phyloP scores from a whole-genome alignment of 2,888 invertebrate genomes.

The Stenodera caucasica region DNA sequence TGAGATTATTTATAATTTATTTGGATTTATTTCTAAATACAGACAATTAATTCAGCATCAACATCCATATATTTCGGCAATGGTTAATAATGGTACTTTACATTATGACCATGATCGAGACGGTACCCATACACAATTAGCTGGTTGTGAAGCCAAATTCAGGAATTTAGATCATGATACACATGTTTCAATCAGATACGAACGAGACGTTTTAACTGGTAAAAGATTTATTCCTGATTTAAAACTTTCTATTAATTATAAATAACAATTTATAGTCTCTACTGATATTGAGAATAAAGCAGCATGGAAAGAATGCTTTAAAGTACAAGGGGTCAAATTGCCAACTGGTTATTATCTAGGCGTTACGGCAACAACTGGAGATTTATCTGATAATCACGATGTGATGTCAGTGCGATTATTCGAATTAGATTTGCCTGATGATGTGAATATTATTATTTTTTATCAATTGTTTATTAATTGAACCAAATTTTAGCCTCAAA shows the following conservation, averaged over 20 bases:
- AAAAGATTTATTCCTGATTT: no score
- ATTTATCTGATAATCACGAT: constrained; percentile 96
- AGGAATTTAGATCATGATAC: constrained; percentile 90
- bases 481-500: constrained; percentile 58
- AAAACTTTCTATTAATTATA: no score
- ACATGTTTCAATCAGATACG: constrained; percentile 87
- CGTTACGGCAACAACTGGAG: constrained; percentile 94
- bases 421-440: constrained; percentile 80
- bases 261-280: constrained; percentile 64
- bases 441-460: constrained; percentile 54
- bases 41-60: constrained; percentile 71
- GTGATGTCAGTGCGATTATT: constrained; percentile 88
- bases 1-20: constrained; percentile 58
- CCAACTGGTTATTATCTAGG: constrained; percentile 97
- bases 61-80: constrained; percentile 97
- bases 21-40: not conserved
- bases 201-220: constrained; percentile 86
- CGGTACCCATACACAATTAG: constrained; percentile 96
- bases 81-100: constrained; percentile 95
- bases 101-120: constrained; percentile 98
- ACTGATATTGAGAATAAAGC: constrained; percentile 90
- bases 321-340: constrained; percentile 83
- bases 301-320: constrained; percentile 92
- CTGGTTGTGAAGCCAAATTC: constrained; percentile 96
- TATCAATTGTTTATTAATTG: constrained; percentile 1